These are phyloP conservation scores for Barnardius zonarius DNA, from an alignment of 2,113 vertebrate species.

Conservation along the genomic window DNA sequence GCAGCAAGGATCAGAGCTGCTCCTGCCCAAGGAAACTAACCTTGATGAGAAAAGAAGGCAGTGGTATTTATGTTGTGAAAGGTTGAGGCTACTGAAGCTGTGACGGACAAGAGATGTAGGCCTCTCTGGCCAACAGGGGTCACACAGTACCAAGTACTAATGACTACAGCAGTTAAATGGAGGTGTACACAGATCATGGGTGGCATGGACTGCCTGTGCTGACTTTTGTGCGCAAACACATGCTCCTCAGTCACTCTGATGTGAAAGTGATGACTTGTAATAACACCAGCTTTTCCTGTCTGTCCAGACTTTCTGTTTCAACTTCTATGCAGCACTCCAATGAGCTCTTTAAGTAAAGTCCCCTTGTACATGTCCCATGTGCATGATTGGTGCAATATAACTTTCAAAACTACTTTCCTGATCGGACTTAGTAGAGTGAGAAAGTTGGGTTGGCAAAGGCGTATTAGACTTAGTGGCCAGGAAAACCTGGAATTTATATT, in stretches of 20 bases:
- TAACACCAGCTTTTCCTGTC: neutral
- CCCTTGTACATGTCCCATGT: fast-evolving
- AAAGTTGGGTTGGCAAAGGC: neutral
- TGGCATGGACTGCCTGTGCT: neutral
- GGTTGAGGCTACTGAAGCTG: neutral
- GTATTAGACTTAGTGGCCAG: neutral
- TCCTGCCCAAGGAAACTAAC: neutral
- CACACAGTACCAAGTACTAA: fast-evolving
- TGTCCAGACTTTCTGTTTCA: neutral
- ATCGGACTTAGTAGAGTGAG: neutral
- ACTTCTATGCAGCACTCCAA: neutral
- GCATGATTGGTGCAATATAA: fast-evolving
- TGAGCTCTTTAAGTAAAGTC: neutral
- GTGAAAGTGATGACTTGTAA: neutral
- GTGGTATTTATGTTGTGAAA: neutral
- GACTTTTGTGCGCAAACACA: neutral
- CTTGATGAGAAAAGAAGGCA: neutral
- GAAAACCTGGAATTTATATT: neutral
- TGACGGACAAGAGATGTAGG: neutral
- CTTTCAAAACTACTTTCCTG: neutral
- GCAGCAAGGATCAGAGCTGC: neutral
- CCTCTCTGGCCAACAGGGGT: neutral
- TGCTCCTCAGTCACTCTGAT: neutral
- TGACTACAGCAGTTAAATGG: fast-evolving
- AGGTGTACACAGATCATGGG: fast-evolving